Base-by-base conservation (phyloP, 2,797 vertebrate species). In the Falco biarmicus region DNA sequence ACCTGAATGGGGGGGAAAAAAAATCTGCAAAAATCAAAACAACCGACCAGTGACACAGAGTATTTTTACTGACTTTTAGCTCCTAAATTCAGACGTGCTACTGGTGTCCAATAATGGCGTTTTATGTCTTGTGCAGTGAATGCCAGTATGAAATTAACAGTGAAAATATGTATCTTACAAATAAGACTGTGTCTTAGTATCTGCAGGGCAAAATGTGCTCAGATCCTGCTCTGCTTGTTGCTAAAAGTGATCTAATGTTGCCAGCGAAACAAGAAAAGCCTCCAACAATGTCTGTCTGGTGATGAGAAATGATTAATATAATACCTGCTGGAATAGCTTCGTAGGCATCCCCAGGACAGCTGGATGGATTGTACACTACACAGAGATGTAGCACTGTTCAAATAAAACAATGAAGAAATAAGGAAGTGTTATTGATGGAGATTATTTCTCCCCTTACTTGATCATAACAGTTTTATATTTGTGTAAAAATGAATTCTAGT, bases 231-330 rank as follows among this genome's bases (percentile, higher is more conserved):
- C 81, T 51, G 68, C 71, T 91, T 92, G 86, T 87, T 95, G 85
- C 91, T 92, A 83, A 63, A 92, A 91, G 86, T 92, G 92, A 94
- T 96, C 93, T 92, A 70, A 93, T n/a, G 39, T 53, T 85, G 82
- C 68, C 50, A 39, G 75, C 1, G 5, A 85, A 94, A 90, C 86
- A 84, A 94, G 95, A 91, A 83, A 93, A 89, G 74, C 69, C 80
- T 94, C 91, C 86, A 53, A 91, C 68, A 48, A 53, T 70, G 87
- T 60, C 79, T 94, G 82, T 65, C 61, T 89, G 90, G 81, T 93
- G 93, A 94, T 87, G 91, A 96, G 91, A 81, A 97, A 87, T 92
- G 84, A 97, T 97, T 87, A 87, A 95, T 92, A n/a, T 68, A 95
- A 89, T 89, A 74, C 86, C 89, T 94, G 84, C 80, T 94, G 95